These are phyloP conservation scores for human (Homo sapiens) DNA, from an alignment of 2,113 vertebrate species.

Conservation along the genomic window GRCh38 chr16:63726001-63726500, in stretches of 20 bases:
- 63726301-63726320: neutral
- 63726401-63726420: neutral
- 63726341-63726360: neutral
- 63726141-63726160: no score
- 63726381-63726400: neutral
- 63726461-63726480: neutral
- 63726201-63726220: neutral
- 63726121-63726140: no score
- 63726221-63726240: neutral
- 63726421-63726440: neutral
- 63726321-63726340: neutral
- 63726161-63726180: neutral
- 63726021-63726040: no score
- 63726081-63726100: no score
- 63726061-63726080: no score
- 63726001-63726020: no score
- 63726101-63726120: no score
- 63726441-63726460: neutral
- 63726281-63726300: neutral
- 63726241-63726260: neutral
- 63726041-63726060: no score
- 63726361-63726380: neutral
- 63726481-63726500: neutral
- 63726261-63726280: neutral
- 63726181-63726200: neutral